A percentile compares a stretch with the other conserved stretches of the same genome.
Conservation (phyloP, 2,113 vertebrate genomes). For the Thryonomys swinderianus region DNA sequence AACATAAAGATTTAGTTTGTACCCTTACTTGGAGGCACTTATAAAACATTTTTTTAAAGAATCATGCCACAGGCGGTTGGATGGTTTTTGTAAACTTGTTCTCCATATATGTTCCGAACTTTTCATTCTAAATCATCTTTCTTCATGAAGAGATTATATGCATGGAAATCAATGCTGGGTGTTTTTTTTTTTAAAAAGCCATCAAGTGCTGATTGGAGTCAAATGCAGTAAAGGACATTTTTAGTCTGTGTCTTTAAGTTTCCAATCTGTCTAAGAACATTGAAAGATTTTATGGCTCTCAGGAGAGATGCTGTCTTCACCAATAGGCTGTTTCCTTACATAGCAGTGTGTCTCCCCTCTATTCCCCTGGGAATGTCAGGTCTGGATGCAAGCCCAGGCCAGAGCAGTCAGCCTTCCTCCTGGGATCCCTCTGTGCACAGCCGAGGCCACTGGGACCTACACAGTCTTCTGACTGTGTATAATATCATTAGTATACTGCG, state of each 20-base stretch:
- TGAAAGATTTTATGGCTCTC: conserved; percentile 31
- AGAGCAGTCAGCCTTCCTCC: neutral
- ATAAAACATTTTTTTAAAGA: conserved; percentile 45
- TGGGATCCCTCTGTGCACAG: neutral
- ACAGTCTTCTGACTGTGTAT: neutral
- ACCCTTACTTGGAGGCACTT: conserved; percentile 13
- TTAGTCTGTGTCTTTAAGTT: conserved; percentile 22
- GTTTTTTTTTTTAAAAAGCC: neutral
- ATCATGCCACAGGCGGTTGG: neutral
- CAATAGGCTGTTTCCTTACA: neutral
- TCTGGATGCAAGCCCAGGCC: conserved; percentile 39
- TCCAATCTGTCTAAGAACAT: neutral
- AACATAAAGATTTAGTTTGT: conserved; percentile 17
- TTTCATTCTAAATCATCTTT: conserved; percentile 33
- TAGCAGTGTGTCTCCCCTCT: neutral
- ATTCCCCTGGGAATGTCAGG: conserved; percentile 2
- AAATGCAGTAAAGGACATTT: neutral
- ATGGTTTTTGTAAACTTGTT: conserved; percentile 37
- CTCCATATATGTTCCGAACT: neutral
- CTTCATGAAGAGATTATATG: conserved; percentile 7
- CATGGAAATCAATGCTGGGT: conserved; percentile 36
- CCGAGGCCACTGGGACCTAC: neutral
- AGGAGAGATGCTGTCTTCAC: conserved; percentile 7
- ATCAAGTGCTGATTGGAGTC: neutral
- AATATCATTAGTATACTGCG: neutral